Evolutionary conservation across 2,113 vertebrate species (phyloP), one percentile per base, ranked within the genome.

Genomic region (Nansenia antarctica): DNA sequence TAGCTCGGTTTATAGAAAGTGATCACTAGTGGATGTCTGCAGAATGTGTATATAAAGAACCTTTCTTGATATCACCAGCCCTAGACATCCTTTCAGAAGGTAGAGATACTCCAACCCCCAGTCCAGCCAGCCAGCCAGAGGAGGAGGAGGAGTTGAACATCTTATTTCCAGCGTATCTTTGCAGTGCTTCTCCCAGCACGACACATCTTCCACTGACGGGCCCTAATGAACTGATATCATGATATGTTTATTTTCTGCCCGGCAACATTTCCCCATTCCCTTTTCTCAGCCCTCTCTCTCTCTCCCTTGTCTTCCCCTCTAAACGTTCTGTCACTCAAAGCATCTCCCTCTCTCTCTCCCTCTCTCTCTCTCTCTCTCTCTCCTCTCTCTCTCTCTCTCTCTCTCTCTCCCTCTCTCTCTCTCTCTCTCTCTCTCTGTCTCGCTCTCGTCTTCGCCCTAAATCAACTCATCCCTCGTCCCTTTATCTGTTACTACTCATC

Each of bases 151-250:
- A n/a, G n/a, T n/a, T n/a, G n/a, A n/a, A n/a, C n/a, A n/a, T n/a
- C n/a, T n/a, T n/a, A n/a, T n/a, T n/a, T n/a, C n/a, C n/a, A n/a
- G n/a, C n/a, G n/a, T n/a, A n/a, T n/a, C n/a, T n/a, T n/a, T n/a
- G n/a, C n/a, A n/a, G n/a, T n/a, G n/a, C n/a, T n/a, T n/a, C n/a
- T n/a, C n/a, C n/a, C n/a, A n/a, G n/a, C n/a, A n/a, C n/a, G n/a
- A n/a, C n/a, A n/a, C n/a, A n/a, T n/a, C n/a, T n/a, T n/a, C n/a
- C n/a, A n/a, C n/a, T n/a, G n/a, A n/a, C n/a, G n/a, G n/a, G n/a
- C n/a, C 49, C 76, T 77, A 69, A 82, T 80, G 82, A 78, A 76
- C 81, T 54, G 45, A 15, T 69, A 65, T 77, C 55, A 64, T 73
- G 62, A 52, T 74, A 62, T 73, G 64, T 62, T 77, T 78, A 77